Evolutionary conservation across 2,888 invertebrate species (phyloP).

Genomic region (Apoda limacodes): DNA sequence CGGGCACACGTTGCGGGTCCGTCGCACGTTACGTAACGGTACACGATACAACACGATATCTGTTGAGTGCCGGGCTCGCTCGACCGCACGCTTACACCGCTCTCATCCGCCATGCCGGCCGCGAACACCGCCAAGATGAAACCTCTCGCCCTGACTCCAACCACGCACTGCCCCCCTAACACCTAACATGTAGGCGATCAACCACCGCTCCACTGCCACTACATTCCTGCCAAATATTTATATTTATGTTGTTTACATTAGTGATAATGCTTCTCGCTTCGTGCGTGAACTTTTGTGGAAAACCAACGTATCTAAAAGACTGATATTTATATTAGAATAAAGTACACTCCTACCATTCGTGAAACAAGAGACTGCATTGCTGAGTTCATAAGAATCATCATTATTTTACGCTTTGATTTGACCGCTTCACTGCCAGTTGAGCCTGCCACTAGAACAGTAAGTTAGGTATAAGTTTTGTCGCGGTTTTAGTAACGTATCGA

Average conservation of each 20-base stretch:
- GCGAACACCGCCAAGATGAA: conserved; percentile 27
- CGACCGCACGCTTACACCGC: conserved; percentile 50
- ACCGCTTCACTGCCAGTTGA: conserved; percentile 41
- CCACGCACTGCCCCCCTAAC: conserved; percentile 33
- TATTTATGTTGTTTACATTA: conserved; percentile 33
- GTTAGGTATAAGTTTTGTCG: conserved; percentile 27
- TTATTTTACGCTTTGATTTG: conserved; percentile 31
- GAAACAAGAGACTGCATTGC: conserved; percentile 28
- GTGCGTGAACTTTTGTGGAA: conserved; percentile 18
- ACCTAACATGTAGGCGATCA: conserved; percentile 37
- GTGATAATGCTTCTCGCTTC: conserved; percentile 45
- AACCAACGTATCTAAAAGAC: neutral
- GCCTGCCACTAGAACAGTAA: conserved; percentile 39
- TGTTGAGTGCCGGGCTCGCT: conserved; percentile 62
- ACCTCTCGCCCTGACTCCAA: conserved; percentile 35
- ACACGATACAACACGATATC: conserved; percentile 48
- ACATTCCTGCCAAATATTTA: conserved; percentile 37
- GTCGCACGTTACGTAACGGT: conserved; percentile 48
- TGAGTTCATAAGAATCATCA: conserved; percentile 36
- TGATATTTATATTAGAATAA: conserved; percentile 1
- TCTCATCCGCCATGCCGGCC: conserved; percentile 44
- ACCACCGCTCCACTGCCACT: conserved; percentile 35
- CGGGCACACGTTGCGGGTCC: conserved; percentile 35
- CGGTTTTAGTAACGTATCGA: conserved; percentile 27
- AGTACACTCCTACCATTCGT: conserved; percentile 16